Conservation (phyloP, 2,888 invertebrate genomes). For the Mayetiola destructor region DNA sequence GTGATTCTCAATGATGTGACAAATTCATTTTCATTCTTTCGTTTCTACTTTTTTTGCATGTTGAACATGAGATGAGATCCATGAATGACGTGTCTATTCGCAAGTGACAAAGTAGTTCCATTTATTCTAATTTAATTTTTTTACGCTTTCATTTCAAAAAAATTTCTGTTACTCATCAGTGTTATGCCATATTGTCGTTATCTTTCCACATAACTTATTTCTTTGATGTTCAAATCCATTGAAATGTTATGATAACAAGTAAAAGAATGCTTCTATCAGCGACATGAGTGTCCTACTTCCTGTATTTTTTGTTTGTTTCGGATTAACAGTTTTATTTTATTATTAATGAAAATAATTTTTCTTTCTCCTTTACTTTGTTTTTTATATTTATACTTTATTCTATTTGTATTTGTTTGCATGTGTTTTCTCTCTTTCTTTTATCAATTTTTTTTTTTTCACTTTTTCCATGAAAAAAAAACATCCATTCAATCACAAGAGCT, state of each 20-base stretch:
- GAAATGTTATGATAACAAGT: no score
- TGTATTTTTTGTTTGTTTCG: constrained; percentile 3
- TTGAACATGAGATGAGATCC: background rate
- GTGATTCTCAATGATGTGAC: background rate
- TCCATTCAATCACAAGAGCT: no score
- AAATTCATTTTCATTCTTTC: background rate
- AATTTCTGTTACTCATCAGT: background rate
- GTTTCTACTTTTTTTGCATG: background rate
- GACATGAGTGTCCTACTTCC: no score
- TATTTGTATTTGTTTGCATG: background rate
- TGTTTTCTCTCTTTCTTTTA: background rate
- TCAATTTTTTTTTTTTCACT: background rate
- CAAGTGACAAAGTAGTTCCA: background rate
- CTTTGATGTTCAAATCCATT: no score
- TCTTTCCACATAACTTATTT: no score
- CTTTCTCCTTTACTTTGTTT: background rate
- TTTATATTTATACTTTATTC: background rate
- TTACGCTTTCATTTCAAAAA: no score
- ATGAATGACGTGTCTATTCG: background rate
- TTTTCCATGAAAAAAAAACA: background rate
- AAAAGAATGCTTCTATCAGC: no score
- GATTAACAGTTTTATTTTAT: no score
- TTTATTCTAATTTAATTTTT: constrained; percentile 6
- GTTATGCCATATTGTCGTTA: no score
- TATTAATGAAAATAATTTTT: constrained; percentile 2